Evolutionary conservation across 2,797 vertebrate species (phyloP), one percentile per base, ranked within the genome.

Genomic region (Cygnus olor): DNA sequence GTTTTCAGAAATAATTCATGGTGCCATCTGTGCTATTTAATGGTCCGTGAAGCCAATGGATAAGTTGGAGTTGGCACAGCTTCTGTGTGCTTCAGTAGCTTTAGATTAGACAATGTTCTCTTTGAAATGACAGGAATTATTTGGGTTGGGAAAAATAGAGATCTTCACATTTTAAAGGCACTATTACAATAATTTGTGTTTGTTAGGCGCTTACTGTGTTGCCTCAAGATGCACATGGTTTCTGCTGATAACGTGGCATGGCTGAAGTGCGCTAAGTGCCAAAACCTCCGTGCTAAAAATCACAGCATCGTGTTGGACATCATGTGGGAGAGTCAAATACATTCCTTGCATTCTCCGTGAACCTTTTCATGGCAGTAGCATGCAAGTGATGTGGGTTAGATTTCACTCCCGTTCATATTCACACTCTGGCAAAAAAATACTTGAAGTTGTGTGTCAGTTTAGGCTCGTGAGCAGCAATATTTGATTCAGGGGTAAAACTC

Each of bases 31-130:
- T 84, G 69, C 34, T 85, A 63, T 83, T 92, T 95, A 95, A 85
- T 83, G 90, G 80, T 66, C 88, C 73, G 17, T 65, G 49, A 95
- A 80, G 63, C 66, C 79, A 78, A 27, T 47, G 85, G 94, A 44
- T 85, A n/a, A 6, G 70, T 96, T 80, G 71, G 74, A 84, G 70
- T 65, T 86, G 70, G 70, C 63, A 66, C 44, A 89, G 76, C n/a
- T 72, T 81, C 51, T 65, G 32, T 74, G 92, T 87, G 94, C 95
- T 97, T 95, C 92, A 72, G 74, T 84, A 66, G 95, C 78, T 96
- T 87, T 93, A 77, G 88, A 89, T 89, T 94, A 94, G 78, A 68
- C 34, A 17, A 34, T 71, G 58, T 74, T 92, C 70, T 83, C 60
- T 93, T 72, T 49, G 79, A 87, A 92, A 91, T 21, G 51, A 54